Base-by-base conservation (phyloP, 1,140 invertebrate species). In the Venturia canescens region DNA sequence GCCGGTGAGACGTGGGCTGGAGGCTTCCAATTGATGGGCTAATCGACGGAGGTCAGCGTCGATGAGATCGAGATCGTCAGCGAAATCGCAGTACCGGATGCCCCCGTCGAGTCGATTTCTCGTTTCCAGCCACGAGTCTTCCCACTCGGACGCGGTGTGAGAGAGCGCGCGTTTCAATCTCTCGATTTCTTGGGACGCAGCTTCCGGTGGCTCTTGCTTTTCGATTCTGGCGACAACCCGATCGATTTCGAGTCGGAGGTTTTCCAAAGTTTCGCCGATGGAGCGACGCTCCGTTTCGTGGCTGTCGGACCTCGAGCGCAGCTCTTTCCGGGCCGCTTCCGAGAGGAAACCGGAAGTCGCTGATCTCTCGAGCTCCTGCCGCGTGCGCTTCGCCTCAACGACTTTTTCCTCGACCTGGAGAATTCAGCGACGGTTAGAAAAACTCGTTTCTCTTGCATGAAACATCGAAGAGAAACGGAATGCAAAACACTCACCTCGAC, bases 21-120 rank as follows among this genome's bases (percentile, higher is more conserved):
- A 89, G 78, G 86, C 83, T 88, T 11, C 84, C 84, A 27, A 86
- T 87, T 53, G 91, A 72, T 66, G 90, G 88, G 21, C 90, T 86
- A 7, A 80, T 69, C 90, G 86, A 0, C 76, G 80, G 1, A 92
- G 67, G 78, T 92, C 89, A 1, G 93, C 93, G 88, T 97, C 95
- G 57, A 97, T 96, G 89, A 95, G 93, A 82, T 94, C 93, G 6
- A 97, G 91, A 90, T 96, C 95, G 66, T 93, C 92, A 80, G 94
- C 93, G 88, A 97, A 96, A 77, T 95, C 93, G 81, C 94, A 95
- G 79, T 96, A 91, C 80, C 94, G 93, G 31, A 93, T 91, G 83
- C 95, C 93, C 82, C 94, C 93, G 86, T 96, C 93, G 53, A 97
- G 86, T 84, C 90, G 88, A 80, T 92, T 90, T 89, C 94, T 93